Evolutionary conservation across 2,888 invertebrate genomes (phyloP).

Genomic region (Zootermopsis nevadensis): DNA sequence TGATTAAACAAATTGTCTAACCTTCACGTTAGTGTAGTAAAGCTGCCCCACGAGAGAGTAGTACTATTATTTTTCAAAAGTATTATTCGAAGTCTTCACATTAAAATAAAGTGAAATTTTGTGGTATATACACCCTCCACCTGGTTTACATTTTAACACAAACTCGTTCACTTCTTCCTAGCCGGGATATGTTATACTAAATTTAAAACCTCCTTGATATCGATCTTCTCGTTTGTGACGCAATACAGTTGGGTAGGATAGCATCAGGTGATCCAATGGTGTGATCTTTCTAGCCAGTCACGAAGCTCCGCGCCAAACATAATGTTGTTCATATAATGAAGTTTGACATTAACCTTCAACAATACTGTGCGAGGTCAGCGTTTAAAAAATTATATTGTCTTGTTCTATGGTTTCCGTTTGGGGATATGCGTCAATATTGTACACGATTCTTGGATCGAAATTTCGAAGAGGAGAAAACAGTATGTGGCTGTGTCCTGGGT

Average conservation of each 20-base stretch:
- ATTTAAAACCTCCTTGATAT: conserved; percentile 5
- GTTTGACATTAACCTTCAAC: not conserved
- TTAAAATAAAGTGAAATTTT: no score
- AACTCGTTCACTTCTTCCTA: not conserved
- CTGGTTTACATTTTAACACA: not conserved
- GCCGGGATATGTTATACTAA: not conserved
- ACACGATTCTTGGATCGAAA: no score
- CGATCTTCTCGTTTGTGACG: conserved; percentile 28
- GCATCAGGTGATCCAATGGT: conserved; percentile 11
- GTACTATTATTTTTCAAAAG: no score
- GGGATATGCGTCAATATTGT: no score
- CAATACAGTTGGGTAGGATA: conserved; percentile 22
- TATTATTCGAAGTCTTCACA: no score
- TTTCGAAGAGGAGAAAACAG: no score
- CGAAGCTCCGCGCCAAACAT: conserved; percentile 14
- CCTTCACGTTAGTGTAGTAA: no score
- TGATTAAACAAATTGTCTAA: no score
- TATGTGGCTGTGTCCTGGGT: no score
- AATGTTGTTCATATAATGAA: not conserved
- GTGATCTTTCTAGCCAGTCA: conserved; percentile 12
- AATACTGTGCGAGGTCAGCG: not conserved
- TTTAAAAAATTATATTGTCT: no score
- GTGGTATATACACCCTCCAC: not conserved
- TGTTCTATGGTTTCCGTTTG: no score
- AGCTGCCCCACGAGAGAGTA: no score